A percentile compares a stretch with the other conserved stretches of the same genome.
Evolutionary conservation across 2,113 vertebrate species (phyloP).

Genomic region (Bambusicola thoracicus): DNA sequence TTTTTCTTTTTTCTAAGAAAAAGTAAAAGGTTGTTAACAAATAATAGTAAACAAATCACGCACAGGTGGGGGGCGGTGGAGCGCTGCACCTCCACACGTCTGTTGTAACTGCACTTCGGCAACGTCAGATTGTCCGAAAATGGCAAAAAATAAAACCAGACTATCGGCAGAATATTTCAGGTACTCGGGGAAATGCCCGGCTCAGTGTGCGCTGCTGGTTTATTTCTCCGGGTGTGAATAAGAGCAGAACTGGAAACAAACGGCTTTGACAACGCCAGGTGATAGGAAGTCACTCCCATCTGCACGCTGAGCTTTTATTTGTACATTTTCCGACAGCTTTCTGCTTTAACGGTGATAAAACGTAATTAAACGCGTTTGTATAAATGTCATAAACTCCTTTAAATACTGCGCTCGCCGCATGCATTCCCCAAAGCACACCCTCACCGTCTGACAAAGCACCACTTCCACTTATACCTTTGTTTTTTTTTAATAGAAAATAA

Average conservation of each 20-base stretch:
- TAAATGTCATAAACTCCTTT: conserved; percentile 23
- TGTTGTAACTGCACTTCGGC: fast-evolving
- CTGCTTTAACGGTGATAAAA: conserved; percentile 22
- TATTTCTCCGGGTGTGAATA: not conserved
- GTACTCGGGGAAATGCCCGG: not conserved
- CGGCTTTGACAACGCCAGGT: not conserved
- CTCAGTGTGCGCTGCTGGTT: not conserved
- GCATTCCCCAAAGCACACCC: not conserved
- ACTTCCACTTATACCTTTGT: conserved; percentile 27
- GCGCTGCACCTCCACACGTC: not conserved
- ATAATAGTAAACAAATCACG: not conserved
- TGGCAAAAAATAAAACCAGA: not conserved
- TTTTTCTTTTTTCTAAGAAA: not conserved
- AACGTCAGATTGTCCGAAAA: not conserved
- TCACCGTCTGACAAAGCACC: conserved; percentile 38
- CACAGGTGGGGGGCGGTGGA: not conserved
- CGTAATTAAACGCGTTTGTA: conserved; percentile 21
- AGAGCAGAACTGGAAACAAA: not conserved
- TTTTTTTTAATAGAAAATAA: conserved; percentile 89
- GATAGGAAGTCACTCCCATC: not conserved
- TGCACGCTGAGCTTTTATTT: not conserved
- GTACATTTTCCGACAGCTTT: not conserved
- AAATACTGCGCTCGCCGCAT: conserved; percentile 8
- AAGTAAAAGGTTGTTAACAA: not conserved
- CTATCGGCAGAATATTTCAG: fast-evolving